These are phyloP conservation scores for Betta splendens DNA, from an alignment of 2,797 vertebrate genomes.

Conservation along the genomic window DNA sequence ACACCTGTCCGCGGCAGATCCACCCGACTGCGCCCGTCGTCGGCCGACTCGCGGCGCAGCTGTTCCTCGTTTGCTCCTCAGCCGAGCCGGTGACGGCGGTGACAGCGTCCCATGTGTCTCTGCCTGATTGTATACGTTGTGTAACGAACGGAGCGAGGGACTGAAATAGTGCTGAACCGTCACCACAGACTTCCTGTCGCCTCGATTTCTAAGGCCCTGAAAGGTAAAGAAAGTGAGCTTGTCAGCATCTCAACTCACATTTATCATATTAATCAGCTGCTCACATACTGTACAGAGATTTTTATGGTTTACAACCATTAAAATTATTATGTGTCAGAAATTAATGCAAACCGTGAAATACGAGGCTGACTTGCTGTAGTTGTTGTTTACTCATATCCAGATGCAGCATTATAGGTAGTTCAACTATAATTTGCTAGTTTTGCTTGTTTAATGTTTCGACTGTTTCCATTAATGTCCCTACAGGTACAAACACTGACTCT, in stretches of 20 bases:
- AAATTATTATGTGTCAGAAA: conserved; percentile 2
- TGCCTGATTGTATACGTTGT: conserved; percentile 23
- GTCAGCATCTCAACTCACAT: conserved; percentile 5
- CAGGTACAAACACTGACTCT: no score
- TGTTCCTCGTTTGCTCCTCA: conserved; percentile 27
- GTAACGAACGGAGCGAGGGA: conserved; percentile 13
- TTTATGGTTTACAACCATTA: neutral
- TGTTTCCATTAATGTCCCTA: no score
- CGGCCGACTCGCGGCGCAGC: conserved; percentile 30
- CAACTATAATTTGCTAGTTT: neutral
- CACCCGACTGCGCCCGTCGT: conserved; percentile 32
- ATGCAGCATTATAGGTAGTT: neutral
- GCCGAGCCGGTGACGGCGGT: conserved; percentile 8
- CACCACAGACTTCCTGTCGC: conserved; percentile 10
- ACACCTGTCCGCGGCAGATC: conserved; percentile 32
- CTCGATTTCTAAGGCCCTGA: conserved; percentile 16
- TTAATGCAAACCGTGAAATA: conserved; percentile 14
- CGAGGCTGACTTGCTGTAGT: conserved; percentile 1
- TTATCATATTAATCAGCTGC: conserved; percentile 5
- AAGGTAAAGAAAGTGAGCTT: conserved; percentile 11
- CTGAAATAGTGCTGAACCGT: neutral
- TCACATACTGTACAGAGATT: neutral
- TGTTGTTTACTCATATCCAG: neutral
- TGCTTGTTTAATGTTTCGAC: neutral
- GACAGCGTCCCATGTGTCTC: conserved; percentile 1